Conservation (phyloP, 2,888 invertebrate species). For the Lissocephala sabroskyi region DNA sequence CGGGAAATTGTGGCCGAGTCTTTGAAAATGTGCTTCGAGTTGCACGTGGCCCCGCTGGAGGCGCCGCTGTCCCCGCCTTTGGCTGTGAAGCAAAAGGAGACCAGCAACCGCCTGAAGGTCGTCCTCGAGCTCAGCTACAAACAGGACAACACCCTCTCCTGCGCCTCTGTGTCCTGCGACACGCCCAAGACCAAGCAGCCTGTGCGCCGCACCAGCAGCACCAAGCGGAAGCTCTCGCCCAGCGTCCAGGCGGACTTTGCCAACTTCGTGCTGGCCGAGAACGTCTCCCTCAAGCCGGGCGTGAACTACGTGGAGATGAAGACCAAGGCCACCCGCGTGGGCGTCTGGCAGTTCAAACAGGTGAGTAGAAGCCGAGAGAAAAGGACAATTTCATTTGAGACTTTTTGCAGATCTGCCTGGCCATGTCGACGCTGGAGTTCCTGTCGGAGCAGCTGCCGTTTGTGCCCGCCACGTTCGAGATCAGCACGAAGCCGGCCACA, state of each 20-base stretch:
- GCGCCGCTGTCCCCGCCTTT: slow-evolving; percentile 13
- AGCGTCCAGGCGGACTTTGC: slow-evolving; percentile 80
- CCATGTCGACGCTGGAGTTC: slow-evolving; percentile 79
- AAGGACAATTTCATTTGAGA: neutral
- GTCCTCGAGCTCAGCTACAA: slow-evolving; percentile 83
- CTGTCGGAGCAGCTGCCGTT: slow-evolving; percentile 77
- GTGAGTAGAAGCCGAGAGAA: slow-evolving; percentile 57
- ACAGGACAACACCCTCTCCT: slow-evolving; percentile 85
- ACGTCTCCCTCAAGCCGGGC: slow-evolving; percentile 77
- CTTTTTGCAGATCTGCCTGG: slow-evolving; percentile 51
- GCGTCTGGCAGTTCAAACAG: slow-evolving; percentile 82
- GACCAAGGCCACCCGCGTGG: slow-evolving; percentile 78
- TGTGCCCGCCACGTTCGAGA: slow-evolving; percentile 70
- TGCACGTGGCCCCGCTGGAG: slow-evolving; percentile 69
- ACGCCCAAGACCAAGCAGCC: slow-evolving; percentile 76
- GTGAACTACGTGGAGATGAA: slow-evolving; percentile 77
- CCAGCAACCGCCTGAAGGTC: slow-evolving; percentile 73
- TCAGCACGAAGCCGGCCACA: slow-evolving; percentile 74
- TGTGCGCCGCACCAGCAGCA: slow-evolving; percentile 81
- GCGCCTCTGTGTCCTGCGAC: slow-evolving; percentile 82
- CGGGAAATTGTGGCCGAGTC: slow-evolving; percentile 78
- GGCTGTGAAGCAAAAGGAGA: slow-evolving; percentile 39
- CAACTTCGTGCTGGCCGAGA: slow-evolving; percentile 74
- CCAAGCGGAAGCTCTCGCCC: slow-evolving; percentile 79
- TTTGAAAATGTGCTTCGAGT: slow-evolving; percentile 78